Evolutionary conservation across 2,797 vertebrate species (phyloP).

Genomic region (Astyanax mexicanus): DNA sequence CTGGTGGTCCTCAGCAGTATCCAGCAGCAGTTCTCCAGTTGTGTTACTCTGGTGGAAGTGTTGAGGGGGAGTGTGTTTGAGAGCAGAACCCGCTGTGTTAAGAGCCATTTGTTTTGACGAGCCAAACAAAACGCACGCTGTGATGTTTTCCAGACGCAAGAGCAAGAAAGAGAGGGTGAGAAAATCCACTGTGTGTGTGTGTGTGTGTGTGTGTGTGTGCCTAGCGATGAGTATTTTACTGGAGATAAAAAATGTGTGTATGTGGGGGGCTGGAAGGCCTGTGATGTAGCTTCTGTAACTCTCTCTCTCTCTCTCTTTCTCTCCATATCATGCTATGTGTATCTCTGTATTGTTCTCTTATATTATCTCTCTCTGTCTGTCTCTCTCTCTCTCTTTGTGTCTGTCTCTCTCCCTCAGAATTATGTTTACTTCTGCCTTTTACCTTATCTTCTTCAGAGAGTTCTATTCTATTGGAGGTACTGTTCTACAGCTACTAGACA

Average conservation of each 20-base stretch:
- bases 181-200: neutral
- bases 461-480: too few species aligned
- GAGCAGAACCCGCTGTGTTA: conserved; percentile 19
- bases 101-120: conserved; percentile 35
- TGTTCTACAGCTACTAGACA: too few species aligned
- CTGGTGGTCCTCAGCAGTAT: too few species aligned
- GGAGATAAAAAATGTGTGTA: conserved; percentile 45
- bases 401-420: conserved; percentile 32
- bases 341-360: too few species aligned
- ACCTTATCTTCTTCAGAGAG: too few species aligned
- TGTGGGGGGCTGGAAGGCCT: too few species aligned
- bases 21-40: conserved; percentile 24
- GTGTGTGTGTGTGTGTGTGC: conserved; percentile 17
- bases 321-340: too few species aligned
- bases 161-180: conserved; percentile 10
- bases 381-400: neutral
- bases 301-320: conserved; percentile 10
- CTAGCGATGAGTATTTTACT: neutral
- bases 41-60: conserved; percentile 15
- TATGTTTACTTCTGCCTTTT: too few species aligned
- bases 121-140: conserved; percentile 25
- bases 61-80: conserved; percentile 14
- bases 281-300: neutral
- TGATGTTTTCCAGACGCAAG: conserved; percentile 28
- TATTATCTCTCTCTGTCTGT: too few species aligned